Percentiles rank a stretch among this genome's conserved stretches.
phyloP scores from a whole-genome alignment of 1,140 invertebrate species.

The Saccostrea cuccullata region DNA sequence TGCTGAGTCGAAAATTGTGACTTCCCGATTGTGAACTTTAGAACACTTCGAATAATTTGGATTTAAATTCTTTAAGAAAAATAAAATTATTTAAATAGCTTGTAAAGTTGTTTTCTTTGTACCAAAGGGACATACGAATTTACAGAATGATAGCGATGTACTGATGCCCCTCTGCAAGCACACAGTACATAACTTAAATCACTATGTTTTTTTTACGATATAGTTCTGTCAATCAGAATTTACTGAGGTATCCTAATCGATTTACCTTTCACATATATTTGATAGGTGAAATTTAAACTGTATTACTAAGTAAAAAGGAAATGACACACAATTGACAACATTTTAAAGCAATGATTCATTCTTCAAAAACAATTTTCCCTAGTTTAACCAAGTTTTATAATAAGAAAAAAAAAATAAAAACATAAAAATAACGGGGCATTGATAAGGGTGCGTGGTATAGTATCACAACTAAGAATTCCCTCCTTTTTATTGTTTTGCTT shows the following conservation, averaged over 20 bases:
- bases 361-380: background rate
- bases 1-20: too few species aligned
- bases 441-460: constrained; percentile 21
- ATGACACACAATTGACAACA: constrained; percentile 13
- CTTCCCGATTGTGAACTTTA: too few species aligned
- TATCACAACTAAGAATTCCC: background rate
- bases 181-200: too few species aligned
- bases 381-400: background rate
- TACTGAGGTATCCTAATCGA: background rate
- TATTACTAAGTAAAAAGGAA: background rate
- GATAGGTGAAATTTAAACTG: background rate
- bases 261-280: background rate
- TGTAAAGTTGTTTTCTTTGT: too few species aligned
- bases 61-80: too few species aligned
- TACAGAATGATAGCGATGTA: too few species aligned
- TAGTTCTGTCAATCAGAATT: too few species aligned
- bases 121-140: too few species aligned
- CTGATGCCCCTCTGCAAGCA: too few species aligned
- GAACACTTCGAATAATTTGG: too few species aligned
- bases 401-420: background rate
- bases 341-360: background rate
- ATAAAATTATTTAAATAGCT: too few species aligned
- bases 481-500: constrained; percentile 22
- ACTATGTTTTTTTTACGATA: too few species aligned
- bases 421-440: constrained; percentile 4